Evolutionary conservation across 1,140 invertebrate genomes (phyloP), one percentile per base, ranked within the genome.

Genomic region (Hesperophylax magnus): DNA sequence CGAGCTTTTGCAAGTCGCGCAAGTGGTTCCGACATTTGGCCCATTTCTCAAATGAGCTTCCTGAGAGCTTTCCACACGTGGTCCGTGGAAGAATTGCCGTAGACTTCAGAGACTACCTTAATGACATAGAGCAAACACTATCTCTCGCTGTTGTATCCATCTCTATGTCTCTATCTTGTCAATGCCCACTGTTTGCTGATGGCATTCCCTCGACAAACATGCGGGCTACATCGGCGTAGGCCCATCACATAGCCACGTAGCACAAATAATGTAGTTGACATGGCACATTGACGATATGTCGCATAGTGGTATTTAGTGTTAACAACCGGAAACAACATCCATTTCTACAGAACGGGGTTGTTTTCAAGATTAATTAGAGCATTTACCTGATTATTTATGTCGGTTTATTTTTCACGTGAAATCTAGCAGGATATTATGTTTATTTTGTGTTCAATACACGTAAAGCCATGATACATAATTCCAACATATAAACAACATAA

Each of bases 61-160:
- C 15, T n/a, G 7, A 27, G 27, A 67, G 63, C 31, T 7, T 27
- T n/a, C 24, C 24, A 34, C 17, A 67, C 27, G 17, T 67, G 22
- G 8, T 6, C 11, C 15, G 63, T 22, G 14, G 63, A 67, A 67
- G 63, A 67, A 31, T 67, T 31, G 31, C 5, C 22, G 63, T 14
- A 27, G 27, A n/a, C 22, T 11, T 47, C 63, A 20, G 34, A 52
- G 56, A 15, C 58, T 61, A 8, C 72, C 22, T 39, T 83, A 83
- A 83, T 80, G 71, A 76, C 79, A 81, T 81, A 58, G 65, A 76
- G 82, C 79, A 83, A 83, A 83, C 82, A 83, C 79, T 83, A 83
- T 83, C 82, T 83, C 79, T 18, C 4, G 79, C 24, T 76, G 67
- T 83, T 83, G 79, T 83, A 60, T 78, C 79, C 79, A 83, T 83